These are phyloP conservation scores for Bambusicola thoracicus DNA, from an alignment of 2,113 vertebrate species.

Conservation along the genomic window DNA sequence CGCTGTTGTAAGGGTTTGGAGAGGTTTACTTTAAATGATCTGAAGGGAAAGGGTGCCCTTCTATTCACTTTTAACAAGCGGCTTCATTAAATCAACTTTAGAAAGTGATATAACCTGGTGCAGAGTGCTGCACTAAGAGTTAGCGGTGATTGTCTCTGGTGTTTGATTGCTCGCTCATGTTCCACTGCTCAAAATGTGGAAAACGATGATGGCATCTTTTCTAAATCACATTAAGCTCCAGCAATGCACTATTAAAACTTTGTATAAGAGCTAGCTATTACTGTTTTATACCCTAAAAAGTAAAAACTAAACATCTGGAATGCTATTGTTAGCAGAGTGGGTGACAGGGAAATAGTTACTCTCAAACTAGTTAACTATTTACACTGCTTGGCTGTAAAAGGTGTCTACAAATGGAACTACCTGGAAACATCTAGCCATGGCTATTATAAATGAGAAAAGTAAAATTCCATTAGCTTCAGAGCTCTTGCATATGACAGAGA, in stretches of 20 bases:
- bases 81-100: not conserved
- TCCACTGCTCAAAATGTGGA: not conserved
- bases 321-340: not conserved
- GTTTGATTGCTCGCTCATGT: not conserved
- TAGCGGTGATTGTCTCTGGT: not conserved
- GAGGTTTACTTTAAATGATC: not conserved
- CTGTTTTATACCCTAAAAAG: not conserved
- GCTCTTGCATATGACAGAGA: not conserved
- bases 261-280: not conserved
- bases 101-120: not conserved
- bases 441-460: not conserved
- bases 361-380: not conserved
- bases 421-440: not conserved
- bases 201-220: not conserved
- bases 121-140: not conserved
- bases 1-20: not conserved
- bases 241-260: not conserved
- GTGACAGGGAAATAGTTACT: not conserved
- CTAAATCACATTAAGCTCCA: not conserved
- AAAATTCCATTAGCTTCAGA: not conserved
- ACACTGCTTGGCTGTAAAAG: not conserved
- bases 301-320: not conserved
- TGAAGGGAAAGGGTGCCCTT: not conserved
- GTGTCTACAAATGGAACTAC: not conserved
- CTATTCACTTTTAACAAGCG: not conserved